These are phyloP conservation scores for Catagonus wagneri DNA, from an alignment of 2,113 vertebrate genomes.

Conservation along the genomic window DNA sequence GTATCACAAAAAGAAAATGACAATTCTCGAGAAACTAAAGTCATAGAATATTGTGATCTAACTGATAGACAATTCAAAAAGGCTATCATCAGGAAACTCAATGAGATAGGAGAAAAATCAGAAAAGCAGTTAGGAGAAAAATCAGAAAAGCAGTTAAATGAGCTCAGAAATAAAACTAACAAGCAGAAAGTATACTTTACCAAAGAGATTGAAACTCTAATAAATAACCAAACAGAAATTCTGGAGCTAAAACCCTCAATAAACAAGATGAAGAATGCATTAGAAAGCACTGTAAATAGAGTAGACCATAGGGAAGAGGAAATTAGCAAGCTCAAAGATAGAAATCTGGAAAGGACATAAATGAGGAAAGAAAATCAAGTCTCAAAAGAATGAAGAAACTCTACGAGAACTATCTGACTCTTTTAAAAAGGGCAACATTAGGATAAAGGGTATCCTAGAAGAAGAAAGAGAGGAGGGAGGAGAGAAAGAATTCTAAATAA, in stretches of 20 bases:
- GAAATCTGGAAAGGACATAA: background rate
- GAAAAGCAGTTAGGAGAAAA: background rate
- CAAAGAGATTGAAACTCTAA: background rate
- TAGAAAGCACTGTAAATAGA: background rate
- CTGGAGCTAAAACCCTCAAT: background rate
- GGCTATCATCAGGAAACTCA: background rate
- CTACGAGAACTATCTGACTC: background rate
- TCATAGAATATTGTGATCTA: background rate
- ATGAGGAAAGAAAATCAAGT: background rate
- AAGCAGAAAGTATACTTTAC: background rate
- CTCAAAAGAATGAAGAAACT: background rate
- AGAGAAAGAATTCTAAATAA: no score
- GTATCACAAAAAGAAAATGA: background rate
- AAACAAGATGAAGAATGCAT: background rate
- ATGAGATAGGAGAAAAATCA: background rate
- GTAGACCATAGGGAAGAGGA: background rate
- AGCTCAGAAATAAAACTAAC: background rate
- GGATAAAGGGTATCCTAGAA: background rate
- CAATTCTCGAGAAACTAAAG: background rate
- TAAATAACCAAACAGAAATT: background rate
- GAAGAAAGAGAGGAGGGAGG: background rate
- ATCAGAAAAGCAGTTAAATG: background rate
- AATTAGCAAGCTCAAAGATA: background rate
- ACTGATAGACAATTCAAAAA: background rate
- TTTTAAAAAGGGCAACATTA: background rate